Evolutionary conservation across 2,113 vertebrate species (phyloP).

Genomic region (zebrafish (Danio rerio)): DNA sequence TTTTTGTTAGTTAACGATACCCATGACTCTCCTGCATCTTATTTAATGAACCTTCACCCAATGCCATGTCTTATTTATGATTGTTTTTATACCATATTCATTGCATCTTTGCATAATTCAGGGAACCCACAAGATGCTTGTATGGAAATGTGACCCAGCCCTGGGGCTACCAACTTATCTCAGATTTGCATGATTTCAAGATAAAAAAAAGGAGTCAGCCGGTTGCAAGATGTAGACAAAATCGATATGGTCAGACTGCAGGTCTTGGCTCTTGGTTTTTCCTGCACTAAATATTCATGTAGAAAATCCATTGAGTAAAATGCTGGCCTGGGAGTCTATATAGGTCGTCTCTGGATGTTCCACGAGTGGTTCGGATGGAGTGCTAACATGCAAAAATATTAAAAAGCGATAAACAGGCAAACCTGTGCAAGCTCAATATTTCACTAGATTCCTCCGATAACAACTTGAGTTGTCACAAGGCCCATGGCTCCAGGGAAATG

Average conservation of each 20-base stretch:
- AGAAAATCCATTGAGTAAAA: neutral
- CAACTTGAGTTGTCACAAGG: slow-evolving; percentile 15
- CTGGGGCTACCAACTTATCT: slow-evolving; percentile 4
- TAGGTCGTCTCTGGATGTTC: neutral
- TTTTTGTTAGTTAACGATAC: neutral
- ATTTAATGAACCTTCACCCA: slow-evolving; percentile 8
- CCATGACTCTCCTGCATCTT: neutral
- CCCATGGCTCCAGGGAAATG: slow-evolving; percentile 3
- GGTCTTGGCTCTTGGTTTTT: neutral
- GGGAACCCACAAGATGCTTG: neutral
- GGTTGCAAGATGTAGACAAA: neutral
- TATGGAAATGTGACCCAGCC: slow-evolving; percentile 27
- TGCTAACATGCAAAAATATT: neutral
- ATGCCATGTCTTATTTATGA: neutral
- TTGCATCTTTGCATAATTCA: slow-evolving; percentile 45
- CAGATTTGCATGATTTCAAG: slow-evolving; percentile 19
- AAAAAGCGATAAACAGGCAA: neutral
- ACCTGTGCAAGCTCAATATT: neutral
- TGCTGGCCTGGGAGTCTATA: neutral
- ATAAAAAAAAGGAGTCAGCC: slow-evolving; percentile 22
- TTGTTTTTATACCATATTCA: neutral
- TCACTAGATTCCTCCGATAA: neutral
- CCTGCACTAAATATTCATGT: slow-evolving; percentile 30
- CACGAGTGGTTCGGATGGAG: neutral
- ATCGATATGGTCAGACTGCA: neutral